Conservation (phyloP, 2,113 vertebrate species). For the Tragelaphus buxtoni region DNA sequence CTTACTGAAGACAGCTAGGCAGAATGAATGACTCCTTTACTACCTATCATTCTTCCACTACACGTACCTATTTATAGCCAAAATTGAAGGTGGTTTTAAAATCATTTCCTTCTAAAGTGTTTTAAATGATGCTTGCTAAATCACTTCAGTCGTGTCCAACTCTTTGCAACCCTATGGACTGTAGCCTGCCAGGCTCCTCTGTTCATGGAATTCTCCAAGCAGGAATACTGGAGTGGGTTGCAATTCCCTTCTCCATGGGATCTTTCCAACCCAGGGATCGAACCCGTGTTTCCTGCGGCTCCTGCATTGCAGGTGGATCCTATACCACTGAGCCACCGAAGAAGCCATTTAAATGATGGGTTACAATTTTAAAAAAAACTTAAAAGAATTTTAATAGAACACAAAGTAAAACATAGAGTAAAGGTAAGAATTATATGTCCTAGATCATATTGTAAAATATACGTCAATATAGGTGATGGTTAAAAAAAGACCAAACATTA, state of each 20-base stretch:
- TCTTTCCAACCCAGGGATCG: background rate
- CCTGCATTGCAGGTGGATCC: background rate
- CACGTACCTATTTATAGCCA: background rate
- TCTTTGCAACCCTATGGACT: background rate
- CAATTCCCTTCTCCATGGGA: background rate
- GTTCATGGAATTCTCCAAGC: background rate
- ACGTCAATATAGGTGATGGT: background rate
- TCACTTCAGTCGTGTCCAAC: background rate
- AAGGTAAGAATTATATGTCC: background rate
- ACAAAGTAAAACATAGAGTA: background rate
- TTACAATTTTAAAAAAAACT: background rate
- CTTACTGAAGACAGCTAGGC: background rate
- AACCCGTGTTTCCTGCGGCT: background rate
- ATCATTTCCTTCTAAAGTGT: background rate
- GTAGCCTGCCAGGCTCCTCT: background rate
- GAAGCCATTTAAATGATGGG: background rate
- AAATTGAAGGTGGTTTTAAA: background rate
- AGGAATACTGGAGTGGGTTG: background rate
- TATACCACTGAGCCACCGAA: background rate
- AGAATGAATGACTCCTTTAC: background rate
- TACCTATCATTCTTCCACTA: background rate
- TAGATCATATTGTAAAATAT: background rate
- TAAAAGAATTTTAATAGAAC: background rate
- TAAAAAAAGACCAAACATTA: background rate
- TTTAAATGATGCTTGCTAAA: background rate